Evolutionary conservation across 2,113 vertebrate species (phyloP).

Genomic region (Oncorhynchus clarkii): DNA sequence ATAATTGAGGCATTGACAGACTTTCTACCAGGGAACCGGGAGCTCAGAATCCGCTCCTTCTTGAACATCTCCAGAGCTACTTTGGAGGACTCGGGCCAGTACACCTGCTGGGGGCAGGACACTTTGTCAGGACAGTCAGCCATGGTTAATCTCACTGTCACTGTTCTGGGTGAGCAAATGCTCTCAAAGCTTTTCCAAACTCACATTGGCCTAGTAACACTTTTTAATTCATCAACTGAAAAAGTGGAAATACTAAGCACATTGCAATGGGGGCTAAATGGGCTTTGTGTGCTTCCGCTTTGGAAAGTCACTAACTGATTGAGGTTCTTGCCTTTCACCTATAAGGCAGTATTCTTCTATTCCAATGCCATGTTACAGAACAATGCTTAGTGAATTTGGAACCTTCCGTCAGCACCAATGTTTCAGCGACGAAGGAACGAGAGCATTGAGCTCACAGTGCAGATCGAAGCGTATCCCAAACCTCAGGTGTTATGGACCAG

Average conservation of each 20-base stretch:
- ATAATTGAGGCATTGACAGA: conserved; percentile 77
- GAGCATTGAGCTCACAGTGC: conserved; percentile 38
- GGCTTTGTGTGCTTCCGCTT: too few relatives aligned
- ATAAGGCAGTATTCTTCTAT: too few relatives aligned
- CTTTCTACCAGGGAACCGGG: conserved; percentile 66
- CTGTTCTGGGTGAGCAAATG: conserved; percentile 77
- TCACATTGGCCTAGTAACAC: too few relatives aligned
- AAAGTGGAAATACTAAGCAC: too few relatives aligned
- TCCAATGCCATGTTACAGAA: conserved; percentile 29
- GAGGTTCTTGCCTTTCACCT: too few relatives aligned
- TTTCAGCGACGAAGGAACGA: conserved; percentile 47
- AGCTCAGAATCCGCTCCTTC: conserved; percentile 76
- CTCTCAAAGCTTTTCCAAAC: not conserved
- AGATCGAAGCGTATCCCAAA: conserved; percentile 40
- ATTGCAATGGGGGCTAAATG: too few relatives aligned
- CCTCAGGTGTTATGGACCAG: conserved; percentile 51
- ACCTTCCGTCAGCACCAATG: conserved; percentile 26
- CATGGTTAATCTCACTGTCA: conserved; percentile 75
- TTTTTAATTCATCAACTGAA: too few relatives aligned
- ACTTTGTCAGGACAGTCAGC: conserved; percentile 64
- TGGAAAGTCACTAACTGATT: too few relatives aligned
- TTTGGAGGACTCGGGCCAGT: conserved; percentile 81
- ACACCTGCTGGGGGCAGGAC: conserved; percentile 79
- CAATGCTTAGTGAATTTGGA: conserved; percentile 47
- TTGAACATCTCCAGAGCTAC: conserved; percentile 78